Evolutionary conservation across 1,140 invertebrate genomes (phyloP).

Genomic region (Atta cephalotes): DNA sequence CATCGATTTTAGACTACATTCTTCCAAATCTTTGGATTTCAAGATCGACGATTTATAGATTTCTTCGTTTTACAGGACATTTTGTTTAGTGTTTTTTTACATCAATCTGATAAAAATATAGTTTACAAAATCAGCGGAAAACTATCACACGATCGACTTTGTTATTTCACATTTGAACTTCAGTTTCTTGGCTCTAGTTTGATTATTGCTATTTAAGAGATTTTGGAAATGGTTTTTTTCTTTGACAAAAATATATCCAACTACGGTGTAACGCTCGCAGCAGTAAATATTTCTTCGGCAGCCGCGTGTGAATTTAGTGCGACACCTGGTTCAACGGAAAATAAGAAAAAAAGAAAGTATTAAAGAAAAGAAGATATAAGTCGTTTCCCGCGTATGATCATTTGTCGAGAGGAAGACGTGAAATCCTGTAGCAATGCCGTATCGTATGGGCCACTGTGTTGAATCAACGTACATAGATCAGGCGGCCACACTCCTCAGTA

Average conservation of each 20-base stretch:
- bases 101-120: not conserved
- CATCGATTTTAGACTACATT: not conserved
- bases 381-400: constrained; percentile 32
- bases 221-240: constrained; percentile 1
- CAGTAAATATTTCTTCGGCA: not conserved
- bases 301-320: constrained; percentile 43
- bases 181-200: not conserved
- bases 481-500: constrained; percentile 66
- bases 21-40: not conserved
- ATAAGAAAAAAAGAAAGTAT: constrained; percentile 27
- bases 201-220: not conserved
- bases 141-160: not conserved
- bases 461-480: constrained; percentile 58
- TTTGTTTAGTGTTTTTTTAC: not conserved
- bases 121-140: not conserved
- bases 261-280: not conserved
- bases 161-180: not conserved
- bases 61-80: not conserved
- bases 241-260: constrained; percentile 4
- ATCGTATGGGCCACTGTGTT: constrained; percentile 26
- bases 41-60: not conserved
- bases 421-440: constrained; percentile 27
- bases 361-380: constrained; percentile 24
- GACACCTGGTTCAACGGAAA: constrained; percentile 17
- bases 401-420: constrained; percentile 14